Conservation (phyloP, 2,888 invertebrate species). For the Gerris lacustris region DNA sequence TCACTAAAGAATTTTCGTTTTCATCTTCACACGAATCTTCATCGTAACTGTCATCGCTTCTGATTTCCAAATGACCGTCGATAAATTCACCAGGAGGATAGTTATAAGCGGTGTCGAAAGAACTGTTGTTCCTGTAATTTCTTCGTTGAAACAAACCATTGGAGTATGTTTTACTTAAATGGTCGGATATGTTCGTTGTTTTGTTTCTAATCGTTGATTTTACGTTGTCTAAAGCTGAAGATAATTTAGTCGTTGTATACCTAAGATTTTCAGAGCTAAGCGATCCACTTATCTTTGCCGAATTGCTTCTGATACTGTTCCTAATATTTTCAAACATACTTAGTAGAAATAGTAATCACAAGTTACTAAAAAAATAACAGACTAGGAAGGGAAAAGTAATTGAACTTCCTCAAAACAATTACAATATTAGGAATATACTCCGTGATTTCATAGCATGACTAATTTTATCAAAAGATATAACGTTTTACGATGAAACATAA, state of each 20-base stretch:
- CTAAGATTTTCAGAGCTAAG: slow-evolving; percentile 32
- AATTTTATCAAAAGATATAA: too few relatives aligned
- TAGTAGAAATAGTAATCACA: neutral
- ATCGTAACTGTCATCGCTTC: neutral
- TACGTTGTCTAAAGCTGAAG: slow-evolving; percentile 31
- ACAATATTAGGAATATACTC: too few relatives aligned
- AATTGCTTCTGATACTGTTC: slow-evolving; percentile 38
- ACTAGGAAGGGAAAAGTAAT: too few relatives aligned
- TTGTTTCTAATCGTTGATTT: slow-evolving; percentile 24
- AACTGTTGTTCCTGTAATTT: neutral
- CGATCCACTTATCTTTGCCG: slow-evolving; percentile 38
- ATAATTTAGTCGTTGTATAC: slow-evolving; percentile 36
- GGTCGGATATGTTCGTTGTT: slow-evolving; percentile 25
- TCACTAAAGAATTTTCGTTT: neutral
- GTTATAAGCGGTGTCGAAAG: neutral
- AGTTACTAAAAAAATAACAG: too few relatives aligned
- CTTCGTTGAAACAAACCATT: neutral
- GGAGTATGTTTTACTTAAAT: slow-evolving; percentile 20
- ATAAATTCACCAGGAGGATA: neutral
- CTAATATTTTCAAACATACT: slow-evolving; percentile 41
- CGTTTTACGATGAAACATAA: too few relatives aligned
- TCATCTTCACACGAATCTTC: neutral
- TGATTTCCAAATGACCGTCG: neutral
- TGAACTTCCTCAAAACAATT: too few relatives aligned
- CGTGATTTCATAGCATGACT: too few relatives aligned